Base-by-base conservation (phyloP, 2,797 vertebrate genomes). In the Neomorphus geoffroyi region DNA sequence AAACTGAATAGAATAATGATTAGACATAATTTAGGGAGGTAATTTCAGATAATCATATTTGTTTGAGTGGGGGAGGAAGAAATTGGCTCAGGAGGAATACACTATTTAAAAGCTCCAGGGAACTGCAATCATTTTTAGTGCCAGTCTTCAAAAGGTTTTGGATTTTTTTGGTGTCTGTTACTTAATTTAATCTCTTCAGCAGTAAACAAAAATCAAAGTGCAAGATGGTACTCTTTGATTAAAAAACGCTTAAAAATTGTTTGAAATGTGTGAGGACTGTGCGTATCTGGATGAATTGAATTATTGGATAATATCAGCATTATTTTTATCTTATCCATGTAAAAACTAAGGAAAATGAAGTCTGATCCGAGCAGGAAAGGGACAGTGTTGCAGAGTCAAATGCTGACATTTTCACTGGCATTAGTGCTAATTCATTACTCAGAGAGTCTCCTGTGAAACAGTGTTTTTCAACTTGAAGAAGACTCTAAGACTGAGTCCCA, bases 21-120 rank as follows among this genome's bases (percentile, higher is more conserved):
- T 94, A 93, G 80, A 75, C 56, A 58, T 93, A 94, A 95, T 95
- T 95, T 91, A 71, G 90, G 88, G 80, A 81, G 92, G 69, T 94
- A 88, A 93, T 96, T 97, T 96, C 88, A 94, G 64, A 95, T 96
- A 94, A 91, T 94, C 86, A 64, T 60, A 86, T 97, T 96, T 96
- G 86, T 96, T 85, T 86, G 66, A 82, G 64, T 69, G 70, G 56
- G 33, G 70, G 73, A 95, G 71, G 86, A 96, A 87, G 92, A 91
- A 85, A 96, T 53, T 81, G 78, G 69, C 87, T 95, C 45, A 39
- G 91, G 66, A 95, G 73, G 81, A 92, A 94, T 54, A 79, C 1
- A 13, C 50, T n/a, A 23, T 61, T 95, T 81, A 72, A 96, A 94
- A 95, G 58, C 78, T 64, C 14, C 37, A 79, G 90, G 45, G 85